Conservation (phyloP, 2,888 invertebrate genomes). For the Sinopyrophorus schimmeli region DNA sequence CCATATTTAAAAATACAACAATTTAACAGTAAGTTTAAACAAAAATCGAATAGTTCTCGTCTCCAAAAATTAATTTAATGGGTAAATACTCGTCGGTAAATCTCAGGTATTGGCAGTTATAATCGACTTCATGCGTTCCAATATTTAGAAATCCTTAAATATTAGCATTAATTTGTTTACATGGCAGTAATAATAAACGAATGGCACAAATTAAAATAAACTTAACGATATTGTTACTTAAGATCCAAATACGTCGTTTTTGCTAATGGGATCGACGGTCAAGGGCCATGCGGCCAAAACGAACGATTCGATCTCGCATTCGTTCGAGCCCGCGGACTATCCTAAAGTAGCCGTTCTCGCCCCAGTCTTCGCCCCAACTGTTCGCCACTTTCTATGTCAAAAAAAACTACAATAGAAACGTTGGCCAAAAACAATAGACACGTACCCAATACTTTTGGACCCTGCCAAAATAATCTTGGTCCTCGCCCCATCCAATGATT, state of each 20-base stretch:
- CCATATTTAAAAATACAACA: too few relatives aligned
- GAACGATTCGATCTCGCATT: constrained; percentile 88
- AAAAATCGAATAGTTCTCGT: too few relatives aligned
- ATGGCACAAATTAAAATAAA: constrained; percentile 24
- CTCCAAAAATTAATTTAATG: too few relatives aligned
- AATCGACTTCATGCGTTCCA: background rate
- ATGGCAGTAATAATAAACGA: constrained; percentile 23
- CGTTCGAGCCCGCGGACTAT: constrained; percentile 82
- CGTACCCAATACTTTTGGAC: constrained; percentile 84
- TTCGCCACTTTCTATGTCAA: constrained; percentile 87
- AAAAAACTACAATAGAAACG: constrained; percentile 21
- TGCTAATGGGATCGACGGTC: constrained; percentile 52
- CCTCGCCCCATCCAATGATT: constrained; percentile 91
- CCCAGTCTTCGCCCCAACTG: constrained; percentile 93
- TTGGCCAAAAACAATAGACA: constrained; percentile 19
- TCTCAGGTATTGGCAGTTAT: too few relatives aligned
- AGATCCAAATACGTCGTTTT: constrained; percentile 28
- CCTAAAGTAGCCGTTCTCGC: constrained; percentile 88
- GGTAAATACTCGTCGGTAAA: too few relatives aligned
- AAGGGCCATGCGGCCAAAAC: constrained; percentile 80
- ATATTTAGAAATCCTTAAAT: background rate
- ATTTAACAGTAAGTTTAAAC: too few relatives aligned
- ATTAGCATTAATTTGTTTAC: constrained; percentile 8
- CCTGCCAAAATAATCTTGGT: constrained; percentile 57
- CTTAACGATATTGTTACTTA: background rate